phyloP scores from a whole-genome alignment of 2,113 vertebrate genomes.

The Oryzias melastigma region DNA sequence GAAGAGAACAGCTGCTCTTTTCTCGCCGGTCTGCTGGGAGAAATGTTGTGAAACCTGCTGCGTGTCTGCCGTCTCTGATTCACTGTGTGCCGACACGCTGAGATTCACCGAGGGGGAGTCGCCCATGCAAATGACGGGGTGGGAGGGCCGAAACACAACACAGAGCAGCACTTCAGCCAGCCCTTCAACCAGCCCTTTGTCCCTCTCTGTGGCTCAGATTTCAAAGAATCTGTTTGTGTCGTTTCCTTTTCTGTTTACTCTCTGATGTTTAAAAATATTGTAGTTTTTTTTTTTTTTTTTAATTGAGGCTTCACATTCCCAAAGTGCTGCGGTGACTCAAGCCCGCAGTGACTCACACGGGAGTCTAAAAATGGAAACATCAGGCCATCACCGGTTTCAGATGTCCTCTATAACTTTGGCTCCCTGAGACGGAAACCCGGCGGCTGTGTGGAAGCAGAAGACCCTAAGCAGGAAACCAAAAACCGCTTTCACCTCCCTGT shows the following conservation, averaged over 20 bases:
- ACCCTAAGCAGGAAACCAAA: constrained; percentile 8
- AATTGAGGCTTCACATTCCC: background rate
- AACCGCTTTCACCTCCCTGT: too few relatives aligned
- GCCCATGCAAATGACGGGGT: constrained; percentile 50
- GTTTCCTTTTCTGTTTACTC: background rate
- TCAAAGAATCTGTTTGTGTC: background rate
- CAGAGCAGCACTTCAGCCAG: constrained; percentile 32
- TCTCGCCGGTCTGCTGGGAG: too few relatives aligned
- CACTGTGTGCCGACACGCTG: constrained; percentile 36
- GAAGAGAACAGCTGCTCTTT: too few relatives aligned
- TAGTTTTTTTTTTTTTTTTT: background rate
- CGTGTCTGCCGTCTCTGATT: background rate
- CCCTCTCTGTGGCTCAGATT: constrained; percentile 19
- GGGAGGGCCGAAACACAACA: constrained; percentile 49
- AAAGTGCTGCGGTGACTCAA: background rate
- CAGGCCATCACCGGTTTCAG: constrained; percentile 13
- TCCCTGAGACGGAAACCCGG: constrained; percentile 22
- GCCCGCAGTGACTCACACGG: background rate
- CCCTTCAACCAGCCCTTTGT: constrained; percentile 41
- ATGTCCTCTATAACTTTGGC: constrained; percentile 8
- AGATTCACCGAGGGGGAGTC: constrained; percentile 61
- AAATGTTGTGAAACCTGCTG: background rate
- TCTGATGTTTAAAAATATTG: background rate
- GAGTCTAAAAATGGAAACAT: constrained; percentile 33
- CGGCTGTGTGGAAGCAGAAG: constrained; percentile 30